phyloP scores from a whole-genome alignment of 2,113 vertebrate genomes.

The Gopherus evgoodei region DNA sequence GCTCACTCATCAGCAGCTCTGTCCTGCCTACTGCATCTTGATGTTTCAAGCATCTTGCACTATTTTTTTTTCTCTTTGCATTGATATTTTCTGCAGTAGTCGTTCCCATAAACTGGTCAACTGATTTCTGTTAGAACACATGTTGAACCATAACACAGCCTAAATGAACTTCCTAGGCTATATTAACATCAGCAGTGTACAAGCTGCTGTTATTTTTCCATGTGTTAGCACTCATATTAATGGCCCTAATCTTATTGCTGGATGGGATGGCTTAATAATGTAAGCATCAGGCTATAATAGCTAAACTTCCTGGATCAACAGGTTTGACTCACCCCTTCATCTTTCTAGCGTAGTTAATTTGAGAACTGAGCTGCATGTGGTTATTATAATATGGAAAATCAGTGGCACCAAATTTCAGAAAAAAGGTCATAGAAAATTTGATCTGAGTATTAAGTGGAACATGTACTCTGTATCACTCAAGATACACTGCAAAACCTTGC shows the following conservation, averaged over 20 bases:
- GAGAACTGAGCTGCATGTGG: neutral
- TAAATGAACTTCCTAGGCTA: conserved; percentile 26
- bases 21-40: conserved; percentile 32
- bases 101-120: conserved; percentile 10
- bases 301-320: neutral
- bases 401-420: neutral
- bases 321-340: conserved; percentile 27
- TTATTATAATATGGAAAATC: neutral
- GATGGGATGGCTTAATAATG: conserved; percentile 27
- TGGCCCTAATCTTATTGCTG: conserved; percentile 51
- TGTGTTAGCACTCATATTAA: conserved; percentile 30
- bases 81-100: conserved; percentile 43
- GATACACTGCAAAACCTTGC: neutral
- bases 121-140: neutral
- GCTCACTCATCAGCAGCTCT: conserved; percentile 54
- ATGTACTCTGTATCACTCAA: neutral
- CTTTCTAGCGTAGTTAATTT: conserved; percentile 11
- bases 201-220: neutral
- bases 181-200: neutral
- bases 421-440: neutral
- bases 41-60: conserved; percentile 33
- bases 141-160: conserved; percentile 1
- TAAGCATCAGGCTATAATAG: neutral
- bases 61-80: neutral
- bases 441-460: neutral